Evolutionary conservation across 2,113 vertebrate species (phyloP), one percentile per base, ranked within the genome.

Genomic region (Strix uralensis): DNA sequence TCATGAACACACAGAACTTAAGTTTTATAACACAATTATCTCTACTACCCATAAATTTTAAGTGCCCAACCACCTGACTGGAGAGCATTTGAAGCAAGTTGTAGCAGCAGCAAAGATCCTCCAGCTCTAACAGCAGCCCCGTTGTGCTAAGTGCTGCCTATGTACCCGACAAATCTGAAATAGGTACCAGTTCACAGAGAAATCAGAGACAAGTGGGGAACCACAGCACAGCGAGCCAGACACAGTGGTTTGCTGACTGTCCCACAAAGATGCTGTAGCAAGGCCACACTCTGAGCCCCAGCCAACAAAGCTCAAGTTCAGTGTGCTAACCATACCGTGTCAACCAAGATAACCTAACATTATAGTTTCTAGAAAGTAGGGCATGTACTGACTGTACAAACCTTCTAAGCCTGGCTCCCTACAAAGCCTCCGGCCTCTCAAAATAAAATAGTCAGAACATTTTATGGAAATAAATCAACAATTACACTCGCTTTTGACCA

Each of bases 301-400:
- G 7, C 1, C 2, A 2, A 77, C 88, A 84, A 46, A 81, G 92
- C 86, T 36, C 65, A 40, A 20, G 92, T 88, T 92, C 82, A 94
- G 57, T 20, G 17, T 27, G 58, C 61, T 91, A 72, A 71, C 81
- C 77, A 44, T 5, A 2, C 61, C 16, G 23, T 49, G 87, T 52
- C 63, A 70, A 42, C 81, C 85, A 87, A 94, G 27, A 23, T 11
- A 88, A 75, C 88, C 84, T 44, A 58, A 75, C 92, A 87, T 81
- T 69, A 85, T 54, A 77, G 73, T 75, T 82, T 92, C 78, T 94
- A 82, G 87, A 85, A 94, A 94, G 58, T 42, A 83, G 87, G 67
- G 38, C 75, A 81, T 32, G 88, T 73, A 15, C 16, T 26, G 69
- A 52, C 40, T 38, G 55, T 5, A 42, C 57, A 93, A 88, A 74